Conservation (phyloP, 64 coral and sea anemone species). For the Stichodactyla mertensii region DNA sequence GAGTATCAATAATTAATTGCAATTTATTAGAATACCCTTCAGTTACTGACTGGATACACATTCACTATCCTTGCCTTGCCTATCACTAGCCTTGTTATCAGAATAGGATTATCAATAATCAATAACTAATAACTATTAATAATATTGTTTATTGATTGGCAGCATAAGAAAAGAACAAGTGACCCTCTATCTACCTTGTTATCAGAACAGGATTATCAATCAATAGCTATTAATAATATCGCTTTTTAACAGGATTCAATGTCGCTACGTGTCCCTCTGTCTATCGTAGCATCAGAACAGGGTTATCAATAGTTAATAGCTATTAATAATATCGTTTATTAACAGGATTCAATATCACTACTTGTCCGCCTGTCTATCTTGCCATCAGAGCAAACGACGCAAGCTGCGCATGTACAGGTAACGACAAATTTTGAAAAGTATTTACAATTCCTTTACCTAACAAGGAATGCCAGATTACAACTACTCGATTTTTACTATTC, state of each 20-base stretch:
- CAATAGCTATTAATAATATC: background rate
- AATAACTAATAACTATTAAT: background rate
- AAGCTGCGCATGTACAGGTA: conserved; percentile 34
- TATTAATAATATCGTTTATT: background rate
- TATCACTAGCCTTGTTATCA: no score
- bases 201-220: background rate
- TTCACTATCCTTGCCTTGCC: background rate
- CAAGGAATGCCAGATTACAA: no score
- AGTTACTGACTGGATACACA: no score
- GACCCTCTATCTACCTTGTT: background rate
- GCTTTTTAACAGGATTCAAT: conserved; percentile 29
- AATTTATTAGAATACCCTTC: no score
- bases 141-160: background rate
- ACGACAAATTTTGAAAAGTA: background rate
- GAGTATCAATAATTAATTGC: no score
- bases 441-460: background rate
- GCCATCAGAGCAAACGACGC: conserved; percentile 40
- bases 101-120: no score
- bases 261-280: conserved; percentile 33
- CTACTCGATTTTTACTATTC: background rate
- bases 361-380: conserved; percentile 51
- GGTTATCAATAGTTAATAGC: no score
- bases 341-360: conserved; percentile 33
- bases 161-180: no score
- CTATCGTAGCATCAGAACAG: no score